Evolutionary conservation across 2,888 invertebrate genomes (phyloP).

Genomic region (Panzeria rudis): DNA sequence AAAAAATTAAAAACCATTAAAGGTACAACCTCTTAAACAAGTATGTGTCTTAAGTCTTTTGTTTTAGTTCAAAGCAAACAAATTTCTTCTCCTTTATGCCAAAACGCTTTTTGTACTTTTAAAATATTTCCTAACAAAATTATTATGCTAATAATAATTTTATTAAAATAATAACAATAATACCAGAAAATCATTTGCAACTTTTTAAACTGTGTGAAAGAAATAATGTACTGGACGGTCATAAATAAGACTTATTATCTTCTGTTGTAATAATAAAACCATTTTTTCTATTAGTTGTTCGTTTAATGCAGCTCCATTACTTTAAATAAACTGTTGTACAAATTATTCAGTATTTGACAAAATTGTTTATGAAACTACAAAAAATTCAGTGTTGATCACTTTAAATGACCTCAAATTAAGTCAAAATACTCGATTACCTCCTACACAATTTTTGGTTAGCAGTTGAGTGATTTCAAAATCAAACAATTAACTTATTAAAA

Average conservation of each 20-base stretch:
- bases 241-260: no score
- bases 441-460: not conserved
- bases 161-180: not conserved
- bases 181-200: not conserved
- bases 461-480: conserved; percentile 6
- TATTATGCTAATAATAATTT: not conserved
- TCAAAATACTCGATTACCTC: conserved; percentile 12
- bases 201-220: no score
- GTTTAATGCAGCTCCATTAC: not conserved
- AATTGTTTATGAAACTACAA: not conserved
- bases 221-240: no score
- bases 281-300: not conserved
- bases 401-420: conserved; percentile 35
- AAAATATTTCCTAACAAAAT: not conserved
- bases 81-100: no score
- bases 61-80: not conserved
- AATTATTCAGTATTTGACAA: not conserved
- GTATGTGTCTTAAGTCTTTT: conserved; percentile 32
- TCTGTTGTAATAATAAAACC: not conserved
- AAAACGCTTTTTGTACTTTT: not conserved
- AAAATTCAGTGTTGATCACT: not conserved
- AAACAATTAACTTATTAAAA: conserved; percentile 1
- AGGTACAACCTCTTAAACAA: not conserved
- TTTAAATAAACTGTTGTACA: conserved; percentile 12
- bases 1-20: no score